Conservation (phyloP, 2,888 invertebrate species). For the Calliphora vomitoria region DNA sequence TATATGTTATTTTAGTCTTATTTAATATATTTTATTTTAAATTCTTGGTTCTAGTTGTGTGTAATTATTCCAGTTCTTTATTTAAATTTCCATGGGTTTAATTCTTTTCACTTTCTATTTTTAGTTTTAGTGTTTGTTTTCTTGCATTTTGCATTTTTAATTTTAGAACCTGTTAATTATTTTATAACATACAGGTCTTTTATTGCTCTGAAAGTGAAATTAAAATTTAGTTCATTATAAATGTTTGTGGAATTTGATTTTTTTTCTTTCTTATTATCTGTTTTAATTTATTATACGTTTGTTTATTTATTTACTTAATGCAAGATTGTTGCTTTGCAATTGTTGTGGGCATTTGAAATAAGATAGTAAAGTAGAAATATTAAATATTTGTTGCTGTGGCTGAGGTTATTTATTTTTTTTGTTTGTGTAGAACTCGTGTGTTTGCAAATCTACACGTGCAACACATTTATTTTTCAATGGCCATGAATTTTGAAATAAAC, state of each 20-base stretch:
- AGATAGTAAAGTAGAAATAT: not conserved
- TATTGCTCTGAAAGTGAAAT: slow-evolving; percentile 6
- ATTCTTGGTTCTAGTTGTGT: no score
- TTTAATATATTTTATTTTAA: no score
- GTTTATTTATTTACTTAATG: not conserved
- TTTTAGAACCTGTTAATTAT: slow-evolving; percentile 10
- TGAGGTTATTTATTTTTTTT: not conserved
- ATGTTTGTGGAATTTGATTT: slow-evolving; percentile 1
- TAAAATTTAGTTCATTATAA: not conserved
- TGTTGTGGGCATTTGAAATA: not conserved
- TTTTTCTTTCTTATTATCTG: not conserved
- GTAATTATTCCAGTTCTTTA: not conserved
- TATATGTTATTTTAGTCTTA: no score
- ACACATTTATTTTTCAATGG: not conserved
- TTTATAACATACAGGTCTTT: not conserved
- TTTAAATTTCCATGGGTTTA: not conserved
- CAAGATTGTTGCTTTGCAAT: not conserved
- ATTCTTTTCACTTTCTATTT: not conserved
- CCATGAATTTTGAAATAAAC: not conserved
- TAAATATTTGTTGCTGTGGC: not conserved
- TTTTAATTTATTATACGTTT: not conserved
- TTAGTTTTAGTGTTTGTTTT: no score
- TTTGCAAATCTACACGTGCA: not conserved
- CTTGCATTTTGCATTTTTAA: no score
- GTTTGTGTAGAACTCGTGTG: not conserved